phyloP scores from a whole-genome alignment of 2,113 vertebrate genomes.

The human region DNA sequence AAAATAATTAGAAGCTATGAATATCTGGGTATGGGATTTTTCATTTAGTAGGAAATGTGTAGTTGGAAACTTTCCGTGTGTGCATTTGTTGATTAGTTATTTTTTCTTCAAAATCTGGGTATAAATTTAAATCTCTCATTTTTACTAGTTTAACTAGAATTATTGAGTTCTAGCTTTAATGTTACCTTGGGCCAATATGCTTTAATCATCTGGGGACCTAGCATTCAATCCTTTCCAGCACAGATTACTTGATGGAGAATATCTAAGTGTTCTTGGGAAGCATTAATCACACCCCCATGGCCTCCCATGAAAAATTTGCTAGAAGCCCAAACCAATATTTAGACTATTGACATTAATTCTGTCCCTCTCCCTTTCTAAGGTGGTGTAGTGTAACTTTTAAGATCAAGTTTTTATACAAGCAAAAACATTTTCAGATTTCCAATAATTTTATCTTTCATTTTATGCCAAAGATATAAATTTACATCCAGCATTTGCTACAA shows the following conservation, averaged over 20 bases:
- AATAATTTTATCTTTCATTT: constrained; percentile 72
- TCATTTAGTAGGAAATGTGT: constrained; percentile 8
- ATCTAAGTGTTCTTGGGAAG: constrained; percentile 75
- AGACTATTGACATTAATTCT: constrained; percentile 63
- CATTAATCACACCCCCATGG: constrained; percentile 53
- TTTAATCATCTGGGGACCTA: not conserved
- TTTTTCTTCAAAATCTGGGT: not conserved
- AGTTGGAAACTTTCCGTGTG: not conserved
- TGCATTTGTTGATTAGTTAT: not conserved
- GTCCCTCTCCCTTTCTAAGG: constrained; percentile 46
- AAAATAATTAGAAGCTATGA: constrained; percentile 71
- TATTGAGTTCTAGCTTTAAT: not conserved
- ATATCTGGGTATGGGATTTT: constrained; percentile 60
- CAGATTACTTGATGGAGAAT: constrained; percentile 59
- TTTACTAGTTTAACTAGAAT: constrained; percentile 16
- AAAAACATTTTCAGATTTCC: constrained; percentile 73
- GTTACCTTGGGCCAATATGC: not conserved
- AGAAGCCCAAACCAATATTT: constrained; percentile 62
- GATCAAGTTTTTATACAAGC: constrained; percentile 70
- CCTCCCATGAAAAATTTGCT: constrained; percentile 75
- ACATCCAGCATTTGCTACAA: constrained; percentile 56
- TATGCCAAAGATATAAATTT: constrained; percentile 76
- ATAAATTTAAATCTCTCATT: not conserved
- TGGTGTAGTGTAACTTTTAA: constrained; percentile 54
- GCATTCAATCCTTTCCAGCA: not conserved